Conservation (phyloP, 2,888 invertebrate genomes). For the Himalopsyche tibetana region DNA sequence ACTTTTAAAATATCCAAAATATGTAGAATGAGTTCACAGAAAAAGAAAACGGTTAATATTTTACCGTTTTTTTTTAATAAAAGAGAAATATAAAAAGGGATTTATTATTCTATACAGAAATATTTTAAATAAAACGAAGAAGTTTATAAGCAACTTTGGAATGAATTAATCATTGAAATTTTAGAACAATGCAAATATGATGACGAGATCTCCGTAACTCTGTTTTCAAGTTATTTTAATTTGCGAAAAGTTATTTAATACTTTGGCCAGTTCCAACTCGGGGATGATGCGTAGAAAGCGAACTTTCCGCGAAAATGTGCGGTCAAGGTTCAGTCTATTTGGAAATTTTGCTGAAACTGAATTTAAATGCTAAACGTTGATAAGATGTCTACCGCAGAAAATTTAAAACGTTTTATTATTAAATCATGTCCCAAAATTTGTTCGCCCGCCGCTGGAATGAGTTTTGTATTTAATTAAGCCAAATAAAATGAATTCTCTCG, state of each 20-base stretch:
- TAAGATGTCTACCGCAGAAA: slow-evolving; percentile 37
- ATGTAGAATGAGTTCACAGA: no score
- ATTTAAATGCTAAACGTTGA: slow-evolving; percentile 42
- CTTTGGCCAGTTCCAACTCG: neutral
- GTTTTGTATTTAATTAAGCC: slow-evolving; percentile 38
- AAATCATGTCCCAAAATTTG: slow-evolving; percentile 8
- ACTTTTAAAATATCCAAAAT: no score
- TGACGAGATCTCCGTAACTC: neutral
- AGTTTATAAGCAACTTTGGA: neutral
- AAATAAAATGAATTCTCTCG: neutral
- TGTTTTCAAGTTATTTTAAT: neutral
- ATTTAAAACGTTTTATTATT: slow-evolving; percentile 42
- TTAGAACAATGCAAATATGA: neutral
- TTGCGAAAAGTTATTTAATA: slow-evolving; percentile 11
- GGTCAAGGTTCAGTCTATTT: slow-evolving; percentile 38
- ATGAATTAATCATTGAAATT: slow-evolving; percentile 21
- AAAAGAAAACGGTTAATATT: no score
- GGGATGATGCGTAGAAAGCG: neutral
- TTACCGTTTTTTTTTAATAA: no score
- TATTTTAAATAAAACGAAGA: no score
- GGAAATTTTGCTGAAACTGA: neutral
- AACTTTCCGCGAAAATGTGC: neutral
- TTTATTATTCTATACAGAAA: no score
- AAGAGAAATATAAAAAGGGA: no score
- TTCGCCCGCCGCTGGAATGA: slow-evolving; percentile 13